phyloP scores from a whole-genome alignment of 2,797 vertebrate genomes.

The Cryptoblepharus egeriae region DNA sequence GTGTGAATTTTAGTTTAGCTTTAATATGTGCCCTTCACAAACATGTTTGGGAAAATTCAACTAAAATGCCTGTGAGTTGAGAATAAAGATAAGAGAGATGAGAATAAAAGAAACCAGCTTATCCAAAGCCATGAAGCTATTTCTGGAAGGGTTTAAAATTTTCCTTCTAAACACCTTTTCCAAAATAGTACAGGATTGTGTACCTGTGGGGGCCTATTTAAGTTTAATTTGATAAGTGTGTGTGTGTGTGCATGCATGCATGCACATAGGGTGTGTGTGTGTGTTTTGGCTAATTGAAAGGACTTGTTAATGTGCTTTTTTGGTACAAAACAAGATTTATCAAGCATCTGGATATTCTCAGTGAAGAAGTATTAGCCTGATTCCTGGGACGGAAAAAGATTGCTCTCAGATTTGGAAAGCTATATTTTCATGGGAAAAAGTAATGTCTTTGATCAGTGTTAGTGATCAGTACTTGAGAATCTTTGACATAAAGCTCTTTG shows the following conservation, averaged over 20 bases:
- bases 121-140: neutral
- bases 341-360: conserved; percentile 50
- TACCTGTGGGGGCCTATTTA: conserved; percentile 31
- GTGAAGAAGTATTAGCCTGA: conserved; percentile 39
- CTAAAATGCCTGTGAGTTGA: neutral
- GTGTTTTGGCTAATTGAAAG: conserved; percentile 42
- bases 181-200: conserved; percentile 31
- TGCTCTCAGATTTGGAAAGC: conserved; percentile 44
- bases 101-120: conserved; percentile 12
- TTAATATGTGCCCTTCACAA: neutral
- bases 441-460: conserved; percentile 47
- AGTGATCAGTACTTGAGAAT: conserved; percentile 34
- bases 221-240: conserved; percentile 24
- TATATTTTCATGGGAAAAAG: conserved; percentile 9
- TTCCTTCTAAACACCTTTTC: conserved; percentile 32
- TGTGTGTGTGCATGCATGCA: neutral
- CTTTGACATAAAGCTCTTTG: conserved; percentile 41
- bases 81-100: neutral
- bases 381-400: conserved; percentile 44
- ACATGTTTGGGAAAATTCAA: neutral
- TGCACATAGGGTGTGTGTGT: neutral
- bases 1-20: neutral
- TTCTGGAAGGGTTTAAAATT: conserved; percentile 10
- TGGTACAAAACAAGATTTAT: conserved; percentile 43
- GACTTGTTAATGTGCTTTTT: conserved; percentile 7